Conservation (phyloP, 2,888 invertebrate species). For the Villa cingulata region DNA sequence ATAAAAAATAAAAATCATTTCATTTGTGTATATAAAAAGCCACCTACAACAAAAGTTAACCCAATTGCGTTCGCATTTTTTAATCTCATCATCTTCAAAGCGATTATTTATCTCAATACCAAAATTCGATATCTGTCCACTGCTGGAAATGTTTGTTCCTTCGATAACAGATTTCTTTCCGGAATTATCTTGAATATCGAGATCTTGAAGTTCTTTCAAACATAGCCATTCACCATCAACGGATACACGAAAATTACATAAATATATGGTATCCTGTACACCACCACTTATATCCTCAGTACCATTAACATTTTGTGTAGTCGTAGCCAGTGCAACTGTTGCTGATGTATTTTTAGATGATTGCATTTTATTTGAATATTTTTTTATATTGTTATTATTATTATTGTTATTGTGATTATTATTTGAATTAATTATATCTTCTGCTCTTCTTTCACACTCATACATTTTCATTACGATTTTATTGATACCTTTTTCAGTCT, state of each 20-base stretch:
- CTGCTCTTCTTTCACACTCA: too few relatives aligned
- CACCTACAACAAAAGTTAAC: conserved; percentile 37
- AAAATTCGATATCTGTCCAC: conserved; percentile 14
- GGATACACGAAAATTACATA: conserved; percentile 93
- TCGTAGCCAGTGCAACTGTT: conserved; percentile 30
- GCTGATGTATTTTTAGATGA: conserved; percentile 7
- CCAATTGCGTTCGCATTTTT: conserved; percentile 29
- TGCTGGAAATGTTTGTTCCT: conserved; percentile 9
- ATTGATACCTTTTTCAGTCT: too few relatives aligned
- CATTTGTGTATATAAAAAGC: too few relatives aligned
- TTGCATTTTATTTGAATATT: too few relatives aligned
- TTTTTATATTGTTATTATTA: too few relatives aligned
- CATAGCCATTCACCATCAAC: conserved; percentile 97
- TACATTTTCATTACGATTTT: too few relatives aligned
- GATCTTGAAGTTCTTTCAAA: conserved; percentile 83
- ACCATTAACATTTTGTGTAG: conserved; percentile 33
- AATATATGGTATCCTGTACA: conserved; percentile 90
- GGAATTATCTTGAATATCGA: conserved; percentile 57
- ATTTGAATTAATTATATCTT: too few relatives aligned
- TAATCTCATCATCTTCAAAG: conserved; percentile 18
- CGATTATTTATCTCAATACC: conserved; percentile 14
- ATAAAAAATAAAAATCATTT: too few relatives aligned
- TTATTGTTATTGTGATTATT: too few relatives aligned
- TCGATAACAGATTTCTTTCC: conserved; percentile 4
- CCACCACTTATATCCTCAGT: conserved; percentile 39